Evolutionary conservation across 2,113 vertebrate species (phyloP).

Genomic region (Gymnobelideus leadbeateri): DNA sequence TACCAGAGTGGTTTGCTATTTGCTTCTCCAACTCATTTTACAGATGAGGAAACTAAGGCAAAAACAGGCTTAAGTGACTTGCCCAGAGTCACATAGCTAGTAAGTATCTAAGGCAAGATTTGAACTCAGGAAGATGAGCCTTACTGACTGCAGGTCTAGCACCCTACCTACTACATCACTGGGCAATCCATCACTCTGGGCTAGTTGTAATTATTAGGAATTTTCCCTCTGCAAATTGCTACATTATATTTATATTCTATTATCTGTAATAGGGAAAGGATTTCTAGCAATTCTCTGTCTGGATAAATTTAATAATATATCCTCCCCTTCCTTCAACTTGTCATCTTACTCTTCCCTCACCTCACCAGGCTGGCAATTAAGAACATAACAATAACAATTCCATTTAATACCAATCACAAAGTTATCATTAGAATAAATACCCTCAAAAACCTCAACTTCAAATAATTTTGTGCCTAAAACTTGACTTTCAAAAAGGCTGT

Average conservation of each 20-base stretch:
- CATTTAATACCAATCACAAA: slow-evolving; percentile 52
- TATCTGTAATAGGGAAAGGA: neutral
- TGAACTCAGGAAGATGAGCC: neutral
- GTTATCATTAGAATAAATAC: neutral
- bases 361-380: slow-evolving; percentile 6
- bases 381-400: slow-evolving; percentile 32
- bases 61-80: neutral
- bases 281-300: neutral
- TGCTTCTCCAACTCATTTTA: neutral
- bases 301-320: slow-evolving; percentile 20
- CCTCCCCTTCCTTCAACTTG: neutral
- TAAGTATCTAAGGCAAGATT: neutral
- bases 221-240: neutral
- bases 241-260: neutral
- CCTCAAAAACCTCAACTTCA: neutral
- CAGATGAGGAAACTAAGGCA: neutral
- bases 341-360: neutral
- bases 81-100: neutral
- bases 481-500: neutral
- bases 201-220: neutral
- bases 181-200: neutral
- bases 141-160: neutral
- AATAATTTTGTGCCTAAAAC: neutral
- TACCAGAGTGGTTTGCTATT: neutral
- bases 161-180: neutral